phyloP scores from a whole-genome alignment of 2,888 invertebrate species.

The Mongoloraphidia duomilia region DNA sequence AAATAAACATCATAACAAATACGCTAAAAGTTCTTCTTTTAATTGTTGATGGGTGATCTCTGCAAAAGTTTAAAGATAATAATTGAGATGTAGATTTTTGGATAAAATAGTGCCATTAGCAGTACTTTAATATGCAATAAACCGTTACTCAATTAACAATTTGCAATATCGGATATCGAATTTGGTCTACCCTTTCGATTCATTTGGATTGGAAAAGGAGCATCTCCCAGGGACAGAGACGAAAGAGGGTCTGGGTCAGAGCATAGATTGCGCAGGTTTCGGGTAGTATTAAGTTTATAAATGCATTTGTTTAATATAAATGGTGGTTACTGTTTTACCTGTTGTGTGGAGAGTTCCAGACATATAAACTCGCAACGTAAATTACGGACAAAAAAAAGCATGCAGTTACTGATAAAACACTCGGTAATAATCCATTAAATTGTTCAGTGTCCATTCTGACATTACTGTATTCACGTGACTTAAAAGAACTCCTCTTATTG shows the following conservation, averaged over 20 bases:
- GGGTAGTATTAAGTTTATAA: neutral
- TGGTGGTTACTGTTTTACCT: constrained; percentile 36
- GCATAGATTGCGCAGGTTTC: neutral
- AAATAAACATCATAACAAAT: constrained; percentile 61
- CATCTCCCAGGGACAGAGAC: neutral
- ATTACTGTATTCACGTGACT: constrained; percentile 27
- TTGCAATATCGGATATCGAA: too few relatives aligned
- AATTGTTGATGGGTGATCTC: constrained; percentile 79
- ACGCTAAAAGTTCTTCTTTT: constrained; percentile 80
- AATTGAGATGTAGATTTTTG: neutral
- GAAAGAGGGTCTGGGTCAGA: neutral
- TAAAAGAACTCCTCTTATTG: constrained; percentile 18
- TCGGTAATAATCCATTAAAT: constrained; percentile 22
- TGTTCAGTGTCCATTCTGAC: constrained; percentile 20
- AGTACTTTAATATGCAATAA: neutral
- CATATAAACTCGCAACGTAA: constrained; percentile 78
- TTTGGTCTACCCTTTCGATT: neutral
- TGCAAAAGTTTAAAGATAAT: constrained; percentile 31
- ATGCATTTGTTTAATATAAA: constrained; percentile 1
- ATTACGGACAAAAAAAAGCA: constrained; percentile 63
- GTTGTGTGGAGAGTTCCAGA: constrained; percentile 65
- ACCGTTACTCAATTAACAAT: too few relatives aligned
- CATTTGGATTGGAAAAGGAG: constrained; percentile 9
- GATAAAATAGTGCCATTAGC: neutral
- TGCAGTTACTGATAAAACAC: constrained; percentile 49